These are phyloP conservation scores for Salvelinus namaycush DNA, from an alignment of 2,113 vertebrate species.

Conservation along the genomic window DNA sequence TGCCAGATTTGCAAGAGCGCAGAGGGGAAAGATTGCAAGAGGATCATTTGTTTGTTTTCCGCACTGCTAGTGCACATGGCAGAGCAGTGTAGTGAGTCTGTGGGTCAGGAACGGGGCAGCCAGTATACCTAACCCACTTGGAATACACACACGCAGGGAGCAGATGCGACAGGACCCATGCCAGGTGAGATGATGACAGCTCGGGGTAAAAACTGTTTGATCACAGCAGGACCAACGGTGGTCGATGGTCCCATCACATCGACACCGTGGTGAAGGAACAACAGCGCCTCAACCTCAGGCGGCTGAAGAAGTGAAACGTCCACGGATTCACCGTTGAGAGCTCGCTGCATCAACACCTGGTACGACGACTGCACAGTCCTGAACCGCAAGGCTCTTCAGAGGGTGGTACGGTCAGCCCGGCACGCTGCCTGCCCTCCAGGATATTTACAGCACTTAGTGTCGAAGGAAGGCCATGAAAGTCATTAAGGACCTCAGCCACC, in stretches of 20 bases:
- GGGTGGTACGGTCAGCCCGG: too few species aligned
- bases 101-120: not conserved
- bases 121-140: not conserved
- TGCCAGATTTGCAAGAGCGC: slow-evolving; percentile 23
- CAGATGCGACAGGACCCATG: not conserved
- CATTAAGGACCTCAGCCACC: too few species aligned
- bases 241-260: too few species aligned
- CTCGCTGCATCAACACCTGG: too few species aligned
- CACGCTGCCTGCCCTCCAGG: too few species aligned
- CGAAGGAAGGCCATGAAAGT: too few species aligned
- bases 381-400: too few species aligned
- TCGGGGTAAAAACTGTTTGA: slow-evolving; percentile 8
- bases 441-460: too few species aligned
- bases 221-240: not conserved
- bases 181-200: slow-evolving; percentile 16
- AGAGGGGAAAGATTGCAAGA: not conserved
- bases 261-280: too few species aligned
- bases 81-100: not conserved
- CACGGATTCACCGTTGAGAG: too few species aligned
- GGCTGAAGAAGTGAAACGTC: not conserved
- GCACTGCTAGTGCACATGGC: slow-evolving; percentile 7
- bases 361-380: too few species aligned
- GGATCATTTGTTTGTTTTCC: slow-evolving; percentile 21
- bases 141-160: not conserved
- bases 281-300: not conserved